Base-by-base conservation (phyloP, 2,797 vertebrate genomes). In the Chromobotia macracanthus region DNA sequence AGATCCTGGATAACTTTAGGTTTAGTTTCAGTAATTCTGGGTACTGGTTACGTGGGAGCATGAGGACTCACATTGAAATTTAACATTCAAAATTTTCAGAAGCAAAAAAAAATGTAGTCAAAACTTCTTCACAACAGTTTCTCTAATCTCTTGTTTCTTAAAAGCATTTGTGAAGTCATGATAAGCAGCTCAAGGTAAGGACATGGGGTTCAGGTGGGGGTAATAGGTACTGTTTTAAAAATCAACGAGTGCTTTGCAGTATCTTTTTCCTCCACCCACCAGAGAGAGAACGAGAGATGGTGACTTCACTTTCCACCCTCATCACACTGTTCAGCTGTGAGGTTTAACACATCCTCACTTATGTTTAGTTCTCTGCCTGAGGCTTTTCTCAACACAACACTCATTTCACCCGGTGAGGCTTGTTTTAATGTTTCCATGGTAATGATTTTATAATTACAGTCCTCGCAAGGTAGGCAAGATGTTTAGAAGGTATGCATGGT, bases 301-400 rank as follows among this genome's bases (percentile, higher is more conserved):
- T 78, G 76, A 78, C 67, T 70, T 63, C 23, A 35, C 64, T 68
- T 67, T 51, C 76, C 76, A 78, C 76, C 76, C 76, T 63, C 76
- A 53, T 60, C 58, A 51, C 75, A 25, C 55, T 41, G 55, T 44
- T 77, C 66, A 19, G 66, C 56, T 63, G 44, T 63, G 66, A 69
- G 66, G 44, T 77, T 50, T 38, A 77, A 61, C 55, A 10, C 66
- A 23, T 70, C 44, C 68, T 70, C 48, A 35, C 66, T 77, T n/a
- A 51, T 69, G 41, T 60, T 69, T 10, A 51, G n/a, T 51, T 63
- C 21, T 28, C 60, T 4, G 46, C 44, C 44, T 25, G 28, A 19
- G 44, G 55, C 65, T 69, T 31, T 31, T 31, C 31, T 41, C 38
- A 41, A 41, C 6, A 48, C 28, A 53, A 19, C 16, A 51, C 55